Percentiles rank a stretch among this genome's conserved stretches.
phyloP scores from a whole-genome alignment of 2,888 invertebrate genomes.

The Dexiosoma caninum region DNA sequence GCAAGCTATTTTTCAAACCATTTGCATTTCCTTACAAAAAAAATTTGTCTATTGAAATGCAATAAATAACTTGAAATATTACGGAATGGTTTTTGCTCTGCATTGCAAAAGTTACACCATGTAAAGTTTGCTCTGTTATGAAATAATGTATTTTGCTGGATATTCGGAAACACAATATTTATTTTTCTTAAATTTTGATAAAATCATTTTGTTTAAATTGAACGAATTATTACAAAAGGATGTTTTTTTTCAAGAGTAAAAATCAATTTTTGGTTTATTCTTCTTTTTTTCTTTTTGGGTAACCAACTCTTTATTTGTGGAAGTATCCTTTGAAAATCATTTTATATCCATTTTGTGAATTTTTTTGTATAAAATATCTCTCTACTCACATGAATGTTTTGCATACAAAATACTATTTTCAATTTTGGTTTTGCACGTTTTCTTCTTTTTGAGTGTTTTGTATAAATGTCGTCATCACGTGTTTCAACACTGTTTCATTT shows the following conservation, averaged over 20 bases:
- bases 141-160: too few relatives aligned
- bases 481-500: slow-evolving; percentile 52
- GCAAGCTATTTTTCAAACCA: slow-evolving; percentile 24
- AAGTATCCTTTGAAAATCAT: slow-evolving; percentile 22
- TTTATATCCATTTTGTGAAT: slow-evolving; percentile 34
- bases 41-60: neutral
- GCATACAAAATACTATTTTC: slow-evolving; percentile 52
- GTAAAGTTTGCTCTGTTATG: too few relatives aligned
- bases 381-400: slow-evolving; percentile 41
- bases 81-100: neutral
- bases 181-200: too few relatives aligned
- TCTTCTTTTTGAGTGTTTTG: slow-evolving; percentile 32
- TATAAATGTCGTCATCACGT: slow-evolving; percentile 58
- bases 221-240: slow-evolving; percentile 12
- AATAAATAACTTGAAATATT: neutral
- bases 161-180: too few relatives aligned
- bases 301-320: neutral
- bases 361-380: slow-evolving; percentile 30
- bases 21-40: neutral
- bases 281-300: slow-evolving; percentile 25
- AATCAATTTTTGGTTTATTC: slow-evolving; percentile 55
- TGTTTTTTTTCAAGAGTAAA: slow-evolving; percentile 8
- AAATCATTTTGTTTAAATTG: neutral
- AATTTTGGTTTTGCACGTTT: slow-evolving; percentile 10
- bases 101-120: neutral